These are phyloP conservation scores for Hydrochoerus hydrochaeris DNA, from an alignment of 2,113 vertebrate genomes.

Conservation along the genomic window DNA sequence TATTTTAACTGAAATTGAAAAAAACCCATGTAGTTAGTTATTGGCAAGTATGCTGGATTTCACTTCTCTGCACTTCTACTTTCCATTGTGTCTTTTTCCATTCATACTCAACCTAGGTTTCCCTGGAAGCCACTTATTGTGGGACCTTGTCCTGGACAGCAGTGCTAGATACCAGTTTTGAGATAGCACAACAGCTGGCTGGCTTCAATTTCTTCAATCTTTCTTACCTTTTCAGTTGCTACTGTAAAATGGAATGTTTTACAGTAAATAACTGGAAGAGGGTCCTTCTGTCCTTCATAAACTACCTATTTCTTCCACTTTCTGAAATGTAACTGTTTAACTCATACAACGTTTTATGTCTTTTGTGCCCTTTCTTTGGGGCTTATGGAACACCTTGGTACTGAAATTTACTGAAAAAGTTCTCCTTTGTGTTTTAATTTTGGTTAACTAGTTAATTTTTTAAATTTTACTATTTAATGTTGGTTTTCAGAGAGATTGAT, in stretches of 20 bases:
- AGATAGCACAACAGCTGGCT: background rate
- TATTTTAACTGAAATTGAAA: background rate
- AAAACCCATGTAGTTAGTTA: background rate
- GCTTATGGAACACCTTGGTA: background rate
- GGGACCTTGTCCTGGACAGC: background rate
- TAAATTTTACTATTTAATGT: background rate
- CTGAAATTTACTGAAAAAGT: background rate
- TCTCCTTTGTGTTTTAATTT: background rate
- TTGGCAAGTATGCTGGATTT: background rate
- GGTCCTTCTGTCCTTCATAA: background rate
- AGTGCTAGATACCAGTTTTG: background rate
- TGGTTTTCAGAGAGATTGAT: slow-evolving; percentile 24
- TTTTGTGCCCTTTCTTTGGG: background rate
- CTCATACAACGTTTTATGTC: background rate
- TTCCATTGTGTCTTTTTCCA: background rate
- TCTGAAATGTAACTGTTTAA: background rate
- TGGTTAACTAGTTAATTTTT: background rate
- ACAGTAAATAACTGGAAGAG: background rate
- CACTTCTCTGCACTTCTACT: background rate
- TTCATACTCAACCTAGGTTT: background rate
- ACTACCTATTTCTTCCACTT: background rate
- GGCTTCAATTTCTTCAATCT: background rate
- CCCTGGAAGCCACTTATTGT: background rate
- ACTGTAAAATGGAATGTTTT: background rate
- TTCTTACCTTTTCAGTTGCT: background rate